phyloP scores from a whole-genome alignment of 2,113 vertebrate genomes.

The Triplophysa dalaica region DNA sequence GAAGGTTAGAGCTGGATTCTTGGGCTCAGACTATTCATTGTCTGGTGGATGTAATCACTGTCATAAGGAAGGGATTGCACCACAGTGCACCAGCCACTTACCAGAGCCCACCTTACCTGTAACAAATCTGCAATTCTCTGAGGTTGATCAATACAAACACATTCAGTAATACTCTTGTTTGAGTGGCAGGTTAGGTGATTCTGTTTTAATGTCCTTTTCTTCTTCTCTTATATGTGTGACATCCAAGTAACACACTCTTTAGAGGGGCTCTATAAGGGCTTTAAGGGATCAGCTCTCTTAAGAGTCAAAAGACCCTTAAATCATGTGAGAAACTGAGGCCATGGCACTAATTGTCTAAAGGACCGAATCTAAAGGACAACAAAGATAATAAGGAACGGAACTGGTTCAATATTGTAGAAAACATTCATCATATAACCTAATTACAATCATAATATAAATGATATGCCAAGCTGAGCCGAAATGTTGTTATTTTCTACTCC shows the following conservation, averaged over 20 bases:
- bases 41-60: conserved; percentile 85
- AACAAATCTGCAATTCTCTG: not conserved
- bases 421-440: not conserved
- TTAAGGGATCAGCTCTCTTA: conserved; percentile 34
- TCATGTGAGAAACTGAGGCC: conserved; percentile 35
- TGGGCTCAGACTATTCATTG: conserved; percentile 78
- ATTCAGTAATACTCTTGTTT: conserved; percentile 31
- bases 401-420: not conserved
- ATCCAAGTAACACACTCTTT: conserved; percentile 25
- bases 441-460: not conserved
- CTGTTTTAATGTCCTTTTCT: conserved; percentile 41
- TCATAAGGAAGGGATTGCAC: conserved; percentile 95
- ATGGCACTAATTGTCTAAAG: conserved; percentile 14
- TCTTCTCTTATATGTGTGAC: not conserved
- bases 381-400: not conserved
- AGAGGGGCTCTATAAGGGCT: not conserved
- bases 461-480: not conserved
- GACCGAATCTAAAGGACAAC: not conserved
- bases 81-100: conserved; percentile 64
- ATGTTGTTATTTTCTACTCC: not conserved
- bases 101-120: conserved; percentile 63
- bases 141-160: not conserved
- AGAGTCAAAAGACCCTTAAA: conserved; percentile 44
- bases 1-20: conserved; percentile 85
- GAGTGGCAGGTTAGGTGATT: conserved; percentile 58